These are phyloP conservation scores for Harpegnathos saltator DNA, from an alignment of 1,140 invertebrate genomes.

Conservation along the genomic window DNA sequence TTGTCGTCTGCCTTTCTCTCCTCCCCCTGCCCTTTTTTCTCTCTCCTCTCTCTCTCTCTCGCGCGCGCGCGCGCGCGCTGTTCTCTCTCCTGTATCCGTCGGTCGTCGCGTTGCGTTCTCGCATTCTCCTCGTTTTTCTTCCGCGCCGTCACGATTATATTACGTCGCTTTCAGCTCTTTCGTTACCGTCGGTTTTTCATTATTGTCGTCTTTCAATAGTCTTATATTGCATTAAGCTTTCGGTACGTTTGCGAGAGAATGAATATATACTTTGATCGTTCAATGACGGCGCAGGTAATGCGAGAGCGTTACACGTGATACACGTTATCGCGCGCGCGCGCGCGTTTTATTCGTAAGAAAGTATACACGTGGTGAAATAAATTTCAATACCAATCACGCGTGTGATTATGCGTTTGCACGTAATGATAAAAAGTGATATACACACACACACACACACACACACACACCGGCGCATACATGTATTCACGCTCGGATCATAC, in stretches of 20 bases:
- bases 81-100: slow-evolving; percentile 42
- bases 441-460: too few relatives aligned
- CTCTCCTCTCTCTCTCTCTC: slow-evolving; percentile 59
- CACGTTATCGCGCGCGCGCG: background rate
- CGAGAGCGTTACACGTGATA: background rate
- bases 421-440: too few relatives aligned
- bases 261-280: background rate
- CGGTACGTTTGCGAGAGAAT: background rate
- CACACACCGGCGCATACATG: too few relatives aligned
- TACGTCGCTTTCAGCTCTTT: slow-evolving; percentile 23
- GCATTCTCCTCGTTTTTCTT: slow-evolving; percentile 30
- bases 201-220: slow-evolving; percentile 47
- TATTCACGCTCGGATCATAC: too few relatives aligned
- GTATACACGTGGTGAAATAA: background rate
- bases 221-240: slow-evolving; percentile 30
- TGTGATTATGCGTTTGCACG: too few relatives aligned
- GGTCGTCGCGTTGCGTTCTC: slow-evolving; percentile 24
- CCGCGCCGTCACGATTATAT: slow-evolving; percentile 2
- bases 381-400: too few relatives aligned
- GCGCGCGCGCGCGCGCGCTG: too few relatives aligned
- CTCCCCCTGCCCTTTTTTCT: slow-evolving; percentile 50
- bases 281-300: background rate
- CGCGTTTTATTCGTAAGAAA: background rate
- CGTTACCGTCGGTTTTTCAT: slow-evolving; percentile 3
- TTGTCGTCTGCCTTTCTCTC: slow-evolving; percentile 43